Percentiles rank a stretch among this genome's conserved stretches.
These are phyloP conservation scores for Hydrozoanthus gracilis DNA, from an alignment of 92 coral and sea anemone species.

Conservation along the genomic window DNA sequence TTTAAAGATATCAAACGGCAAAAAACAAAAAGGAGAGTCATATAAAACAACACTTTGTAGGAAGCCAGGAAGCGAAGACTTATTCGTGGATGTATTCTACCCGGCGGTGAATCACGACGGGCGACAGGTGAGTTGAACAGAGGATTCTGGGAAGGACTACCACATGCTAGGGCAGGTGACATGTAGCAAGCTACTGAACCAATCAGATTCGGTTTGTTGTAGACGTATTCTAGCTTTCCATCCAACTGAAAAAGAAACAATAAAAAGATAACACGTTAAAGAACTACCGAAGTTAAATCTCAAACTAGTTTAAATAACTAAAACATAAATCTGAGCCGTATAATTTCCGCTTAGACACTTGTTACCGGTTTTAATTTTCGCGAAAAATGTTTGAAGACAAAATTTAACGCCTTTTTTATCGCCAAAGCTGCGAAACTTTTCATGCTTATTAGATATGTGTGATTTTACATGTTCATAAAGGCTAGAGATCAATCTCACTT, in stretches of 20 bases:
- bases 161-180: slow-evolving; percentile 78
- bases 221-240: slow-evolving; percentile 61
- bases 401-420: too few relatives aligned
- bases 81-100: slow-evolving; percentile 67
- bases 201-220: slow-evolving; percentile 70
- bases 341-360: too few relatives aligned
- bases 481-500: too few relatives aligned
- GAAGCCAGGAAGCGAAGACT: slow-evolving; percentile 96
- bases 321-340: too few relatives aligned
- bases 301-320: too few relatives aligned
- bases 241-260: slow-evolving; percentile 71
- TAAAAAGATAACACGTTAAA: background rate
- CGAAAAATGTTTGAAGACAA: too few relatives aligned
- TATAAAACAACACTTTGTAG: slow-evolving; percentile 81
- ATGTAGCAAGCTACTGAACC: slow-evolving; percentile 71
- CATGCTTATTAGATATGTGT: too few relatives aligned
- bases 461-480: too few relatives aligned
- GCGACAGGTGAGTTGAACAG: slow-evolving; percentile 53
- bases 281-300: background rate
- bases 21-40: slow-evolving; percentile 68
- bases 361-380: too few relatives aligned
- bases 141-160: slow-evolving; percentile 59
- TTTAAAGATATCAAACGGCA: slow-evolving; percentile 64
- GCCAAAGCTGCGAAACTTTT: too few relatives aligned
- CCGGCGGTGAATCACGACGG: slow-evolving; percentile 46